These are phyloP conservation scores for Myrmecophaga tridactyla DNA, from an alignment of 2,113 vertebrate species.

Conservation along the genomic window DNA sequence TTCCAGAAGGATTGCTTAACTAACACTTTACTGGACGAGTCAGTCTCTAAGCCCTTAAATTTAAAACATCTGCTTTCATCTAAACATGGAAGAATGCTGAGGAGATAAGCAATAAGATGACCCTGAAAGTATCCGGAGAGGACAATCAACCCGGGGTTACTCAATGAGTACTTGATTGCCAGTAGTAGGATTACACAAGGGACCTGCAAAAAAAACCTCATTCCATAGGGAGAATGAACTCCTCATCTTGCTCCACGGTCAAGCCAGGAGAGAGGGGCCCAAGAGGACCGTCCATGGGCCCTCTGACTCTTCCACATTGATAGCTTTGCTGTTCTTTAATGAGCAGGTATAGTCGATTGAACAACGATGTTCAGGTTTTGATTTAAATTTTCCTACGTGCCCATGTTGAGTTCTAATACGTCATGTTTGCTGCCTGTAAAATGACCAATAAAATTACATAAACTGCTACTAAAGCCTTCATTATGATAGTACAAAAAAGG, in stretches of 20 bases:
- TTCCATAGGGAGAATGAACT: neutral
- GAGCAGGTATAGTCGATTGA: neutral
- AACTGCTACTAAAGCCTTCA: neutral
- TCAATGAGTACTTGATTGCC: neutral
- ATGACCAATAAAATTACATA: slow-evolving; percentile 2
- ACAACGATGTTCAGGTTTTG: neutral
- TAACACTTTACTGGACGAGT: neutral
- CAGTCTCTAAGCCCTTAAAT: neutral
- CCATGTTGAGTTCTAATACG: neutral
- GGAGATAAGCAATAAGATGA: neutral
- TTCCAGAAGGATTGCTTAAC: neutral
- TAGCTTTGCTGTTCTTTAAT: neutral
- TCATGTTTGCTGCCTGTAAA: neutral
- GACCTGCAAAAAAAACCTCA: neutral
- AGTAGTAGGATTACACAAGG: neutral
- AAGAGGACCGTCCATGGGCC: too few species aligned
- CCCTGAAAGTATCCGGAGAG: neutral
- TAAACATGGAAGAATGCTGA: neutral
- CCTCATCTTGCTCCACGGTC: neutral
- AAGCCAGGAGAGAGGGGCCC: neutral
- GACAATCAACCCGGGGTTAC: neutral
- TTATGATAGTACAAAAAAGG: neutral
- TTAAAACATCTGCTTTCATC: neutral
- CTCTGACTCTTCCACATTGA: neutral
- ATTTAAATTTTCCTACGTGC: slow-evolving; percentile 4